A percentile compares a stretch with the other conserved stretches of the same genome.
Conservation (phyloP, 1,140 invertebrate species). For the Xylocopa sonorina region DNA sequence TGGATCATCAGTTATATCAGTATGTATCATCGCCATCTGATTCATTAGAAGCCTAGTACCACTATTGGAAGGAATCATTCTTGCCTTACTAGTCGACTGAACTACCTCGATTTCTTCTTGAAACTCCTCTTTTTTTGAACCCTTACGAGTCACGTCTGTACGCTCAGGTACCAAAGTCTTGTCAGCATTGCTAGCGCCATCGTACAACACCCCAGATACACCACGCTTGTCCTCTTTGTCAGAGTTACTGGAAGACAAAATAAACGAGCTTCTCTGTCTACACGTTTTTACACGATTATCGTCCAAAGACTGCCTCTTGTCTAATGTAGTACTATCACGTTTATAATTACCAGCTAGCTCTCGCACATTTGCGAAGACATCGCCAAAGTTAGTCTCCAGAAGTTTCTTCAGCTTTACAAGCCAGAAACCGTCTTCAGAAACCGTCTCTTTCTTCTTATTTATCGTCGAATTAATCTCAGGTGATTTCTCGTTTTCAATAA, state of each 20-base stretch:
- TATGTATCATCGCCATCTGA: too few relatives aligned
- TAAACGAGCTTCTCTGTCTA: background rate
- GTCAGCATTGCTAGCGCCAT: background rate
- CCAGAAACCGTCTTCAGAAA: background rate
- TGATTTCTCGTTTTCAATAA: background rate
- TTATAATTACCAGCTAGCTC: background rate
- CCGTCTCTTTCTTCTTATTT: conserved; percentile 8
- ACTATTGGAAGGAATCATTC: too few relatives aligned
- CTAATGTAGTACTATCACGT: too few relatives aligned
- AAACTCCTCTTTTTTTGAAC: conserved; percentile 1
- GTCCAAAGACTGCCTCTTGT: too few relatives aligned
- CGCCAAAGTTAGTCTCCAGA: conserved; percentile 54
- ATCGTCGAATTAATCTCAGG: conserved; percentile 23
- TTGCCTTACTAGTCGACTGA: background rate
- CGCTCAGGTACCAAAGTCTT: background rate
- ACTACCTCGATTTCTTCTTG: background rate
- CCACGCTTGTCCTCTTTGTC: conserved; percentile 44
- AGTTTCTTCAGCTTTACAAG: background rate
- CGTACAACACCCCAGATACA: rapidly evolving
- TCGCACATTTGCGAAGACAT: conserved; percentile 37
- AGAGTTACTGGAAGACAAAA: background rate
- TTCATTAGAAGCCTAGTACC: background rate
- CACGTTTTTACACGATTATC: background rate
- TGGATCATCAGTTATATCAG: too few relatives aligned
- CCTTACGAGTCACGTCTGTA: background rate